Conservation (phyloP, 2,797 vertebrate species). For the Geotrypetes seraphini region DNA sequence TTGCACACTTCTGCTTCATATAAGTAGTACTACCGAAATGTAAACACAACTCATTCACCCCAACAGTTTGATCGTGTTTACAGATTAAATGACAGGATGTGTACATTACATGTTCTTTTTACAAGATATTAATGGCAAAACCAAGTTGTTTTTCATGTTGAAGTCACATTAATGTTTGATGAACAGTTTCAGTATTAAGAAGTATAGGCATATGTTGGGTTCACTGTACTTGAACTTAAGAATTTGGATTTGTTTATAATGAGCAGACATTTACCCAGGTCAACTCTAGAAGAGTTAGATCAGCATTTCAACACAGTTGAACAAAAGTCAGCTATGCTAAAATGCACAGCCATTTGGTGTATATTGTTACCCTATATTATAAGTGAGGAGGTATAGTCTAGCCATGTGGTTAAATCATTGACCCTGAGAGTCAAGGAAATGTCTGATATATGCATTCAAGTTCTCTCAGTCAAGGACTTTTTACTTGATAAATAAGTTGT, state of each 20-base stretch:
- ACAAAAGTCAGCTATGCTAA: no score
- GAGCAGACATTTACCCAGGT: conserved; percentile 41
- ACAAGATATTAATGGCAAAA: conserved; percentile 55
- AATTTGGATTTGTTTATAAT: conserved; percentile 53
- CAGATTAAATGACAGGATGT: conserved; percentile 66
- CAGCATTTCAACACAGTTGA: no score
- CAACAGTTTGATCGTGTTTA: conserved; percentile 60
- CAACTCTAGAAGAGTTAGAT: conserved; percentile 11
- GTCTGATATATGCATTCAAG: no score
- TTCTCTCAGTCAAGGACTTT: no score
- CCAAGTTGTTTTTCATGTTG: conserved; percentile 58
- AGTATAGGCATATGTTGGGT: conserved; percentile 41
- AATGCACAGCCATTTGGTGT: no score
- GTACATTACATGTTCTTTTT: conserved; percentile 59
- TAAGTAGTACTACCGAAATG: conserved; percentile 48
- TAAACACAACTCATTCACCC: conserved; percentile 50
- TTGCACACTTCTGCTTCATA: conserved; percentile 36
- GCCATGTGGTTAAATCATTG: no score
- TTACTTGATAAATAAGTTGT: no score
- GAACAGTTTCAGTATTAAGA: conserved; percentile 54
- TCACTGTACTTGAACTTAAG: conserved; percentile 41
- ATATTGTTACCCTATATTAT: no score
- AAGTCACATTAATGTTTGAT: conserved; percentile 60
- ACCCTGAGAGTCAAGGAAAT: no score
- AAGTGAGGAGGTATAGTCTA: no score